These are phyloP conservation scores for Apodemus speciosus DNA, from an alignment of 2,113 vertebrate genomes.

Conservation along the genomic window DNA sequence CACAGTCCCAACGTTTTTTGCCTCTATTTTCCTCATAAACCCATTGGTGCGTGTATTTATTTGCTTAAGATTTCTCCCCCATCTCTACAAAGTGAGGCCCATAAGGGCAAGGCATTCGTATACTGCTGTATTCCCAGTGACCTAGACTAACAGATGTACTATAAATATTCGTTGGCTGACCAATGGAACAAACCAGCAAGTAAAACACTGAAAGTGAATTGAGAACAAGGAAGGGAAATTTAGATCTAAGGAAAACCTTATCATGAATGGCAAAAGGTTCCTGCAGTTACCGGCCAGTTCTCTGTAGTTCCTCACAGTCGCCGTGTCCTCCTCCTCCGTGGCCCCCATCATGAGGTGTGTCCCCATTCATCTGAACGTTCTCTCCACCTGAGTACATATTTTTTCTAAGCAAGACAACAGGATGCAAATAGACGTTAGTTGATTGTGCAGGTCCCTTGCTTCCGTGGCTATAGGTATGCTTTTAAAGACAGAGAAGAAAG, in stretches of 20 bases:
- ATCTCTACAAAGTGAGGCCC: neutral
- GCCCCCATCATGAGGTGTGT: constrained; percentile 91
- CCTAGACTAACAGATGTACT: neutral
- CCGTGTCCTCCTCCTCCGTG: constrained; percentile 92
- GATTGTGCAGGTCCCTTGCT: neutral
- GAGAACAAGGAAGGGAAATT: constrained; percentile 36
- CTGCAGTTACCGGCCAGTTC: constrained; percentile 91
- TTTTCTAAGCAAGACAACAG: constrained; percentile 87
- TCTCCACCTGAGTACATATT: constrained; percentile 96
- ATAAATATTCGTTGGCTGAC: neutral
- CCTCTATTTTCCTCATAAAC: neutral
- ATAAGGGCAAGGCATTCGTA: neutral
- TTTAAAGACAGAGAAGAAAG: neutral
- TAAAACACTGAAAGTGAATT: neutral
- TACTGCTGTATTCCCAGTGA: neutral
- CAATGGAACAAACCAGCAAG: neutral
- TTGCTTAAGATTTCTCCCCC: neutral
- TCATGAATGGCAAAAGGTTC: constrained; percentile 13
- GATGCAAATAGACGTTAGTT: neutral
- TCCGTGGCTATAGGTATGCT: neutral
- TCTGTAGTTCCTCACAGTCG: constrained; percentile 91
- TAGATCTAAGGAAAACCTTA: neutral
- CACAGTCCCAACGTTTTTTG: neutral
- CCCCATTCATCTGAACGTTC: constrained; percentile 95
- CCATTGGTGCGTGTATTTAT: neutral